These are phyloP conservation scores for Pelochelys cantorii DNA, from an alignment of 2,797 vertebrate genomes.

Conservation along the genomic window DNA sequence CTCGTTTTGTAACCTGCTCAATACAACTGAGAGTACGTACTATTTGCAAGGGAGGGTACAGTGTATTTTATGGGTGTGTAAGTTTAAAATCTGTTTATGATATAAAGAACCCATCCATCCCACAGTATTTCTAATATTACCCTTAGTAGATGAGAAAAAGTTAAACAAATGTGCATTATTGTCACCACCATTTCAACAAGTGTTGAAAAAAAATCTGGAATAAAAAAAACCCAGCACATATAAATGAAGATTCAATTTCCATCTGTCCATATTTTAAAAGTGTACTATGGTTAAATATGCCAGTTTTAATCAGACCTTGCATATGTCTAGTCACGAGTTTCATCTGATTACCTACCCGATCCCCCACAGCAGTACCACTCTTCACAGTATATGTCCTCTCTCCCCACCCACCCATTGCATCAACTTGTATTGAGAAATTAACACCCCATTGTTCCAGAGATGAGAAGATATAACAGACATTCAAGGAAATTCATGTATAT, in stretches of 20 bases:
- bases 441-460: neutral
- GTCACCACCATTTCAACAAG: neutral
- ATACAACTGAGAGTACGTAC: accelerated
- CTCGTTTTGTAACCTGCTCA: neutral
- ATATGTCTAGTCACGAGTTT: accelerated
- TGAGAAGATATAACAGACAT: slow-evolving; percentile 18
- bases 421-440: neutral
- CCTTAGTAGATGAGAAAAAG: neutral
- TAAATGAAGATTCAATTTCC: neutral
- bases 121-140: neutral
- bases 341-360: neutral
- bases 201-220: neutral
- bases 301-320: neutral
- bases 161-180: neutral
- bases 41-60: accelerated
- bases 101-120: no score
- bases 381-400: neutral
- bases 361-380: neutral
- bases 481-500: neutral
- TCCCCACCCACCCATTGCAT: neutral
- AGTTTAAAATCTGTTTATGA: no score
- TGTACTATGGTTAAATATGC: neutral
- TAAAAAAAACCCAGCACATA: neutral
- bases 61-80: neutral
- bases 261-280: accelerated